Percentiles rank a stretch among this genome's conserved stretches.
phyloP scores from a whole-genome alignment of 37 sponge, comb jelly and placozoan genomes.

The Axinella damicornis region DNA sequence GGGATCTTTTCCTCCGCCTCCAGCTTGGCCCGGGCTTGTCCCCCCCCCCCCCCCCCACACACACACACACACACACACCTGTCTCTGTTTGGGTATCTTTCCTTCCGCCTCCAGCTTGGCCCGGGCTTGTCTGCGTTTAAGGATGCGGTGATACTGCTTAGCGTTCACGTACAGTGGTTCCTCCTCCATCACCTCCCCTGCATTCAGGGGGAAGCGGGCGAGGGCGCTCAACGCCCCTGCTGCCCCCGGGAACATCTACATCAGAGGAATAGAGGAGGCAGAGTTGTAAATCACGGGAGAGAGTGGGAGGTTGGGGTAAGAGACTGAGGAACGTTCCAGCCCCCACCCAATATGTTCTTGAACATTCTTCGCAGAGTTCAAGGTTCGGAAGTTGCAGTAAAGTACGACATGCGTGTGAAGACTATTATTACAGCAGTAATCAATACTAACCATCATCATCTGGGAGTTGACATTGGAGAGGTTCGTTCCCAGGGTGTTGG shows the following conservation, averaged over 20 bases:
- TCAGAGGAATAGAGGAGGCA: no score
- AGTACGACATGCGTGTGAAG: no score
- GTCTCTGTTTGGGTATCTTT: conserved; percentile 91
- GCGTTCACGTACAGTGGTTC: conserved; percentile 98
- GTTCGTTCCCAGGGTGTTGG: conserved; percentile 31
- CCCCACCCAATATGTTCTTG: no score
- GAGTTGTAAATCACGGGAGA: no score
- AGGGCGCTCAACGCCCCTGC: conserved; percentile 29
- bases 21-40: no score
- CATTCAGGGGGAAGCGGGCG: conserved; percentile 29
- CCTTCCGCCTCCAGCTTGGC: conserved; percentile 96
- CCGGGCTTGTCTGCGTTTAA: conserved; percentile 93
- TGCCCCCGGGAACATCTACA: conserved; percentile 52
- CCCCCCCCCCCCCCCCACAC: no score
- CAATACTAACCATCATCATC: conserved; percentile 35
- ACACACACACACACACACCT: conserved; percentile 67
- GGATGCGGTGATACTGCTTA: conserved; percentile 96
- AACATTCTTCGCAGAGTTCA: no score
- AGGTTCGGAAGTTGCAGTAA: no score
- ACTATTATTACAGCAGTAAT: no score
- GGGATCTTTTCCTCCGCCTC: no score
- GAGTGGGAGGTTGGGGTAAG: no score
- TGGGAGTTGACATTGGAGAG: not conserved
- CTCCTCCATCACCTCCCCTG: conserved; percentile 78
- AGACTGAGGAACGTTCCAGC: no score